Conservation (phyloP, 2,113 vertebrate genomes). For the Orthonyx spaldingii region DNA sequence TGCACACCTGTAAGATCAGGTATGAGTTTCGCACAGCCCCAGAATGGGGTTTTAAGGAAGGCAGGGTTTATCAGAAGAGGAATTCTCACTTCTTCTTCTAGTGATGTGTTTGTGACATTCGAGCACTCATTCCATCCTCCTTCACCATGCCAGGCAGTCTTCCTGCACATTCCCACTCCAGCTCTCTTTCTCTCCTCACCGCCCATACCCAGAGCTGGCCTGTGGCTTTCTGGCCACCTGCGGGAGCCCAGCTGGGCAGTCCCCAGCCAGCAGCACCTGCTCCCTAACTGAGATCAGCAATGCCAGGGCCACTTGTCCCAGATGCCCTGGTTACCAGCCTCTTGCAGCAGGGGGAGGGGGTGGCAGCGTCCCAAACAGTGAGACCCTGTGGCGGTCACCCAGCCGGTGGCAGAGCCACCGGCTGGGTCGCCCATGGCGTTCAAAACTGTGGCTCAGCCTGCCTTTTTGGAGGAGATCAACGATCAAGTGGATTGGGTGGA, state of each 20-base stretch:
- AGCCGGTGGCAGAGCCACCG: too few relatives aligned
- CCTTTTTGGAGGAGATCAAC: too few relatives aligned
- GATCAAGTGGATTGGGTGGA: too few relatives aligned
- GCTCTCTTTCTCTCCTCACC: not conserved
- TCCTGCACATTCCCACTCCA: not conserved
- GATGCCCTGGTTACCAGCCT: accelerated
- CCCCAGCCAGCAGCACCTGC: not conserved
- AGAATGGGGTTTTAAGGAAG: not conserved
- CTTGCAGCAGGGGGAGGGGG: not conserved
- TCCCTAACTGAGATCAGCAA: not conserved
- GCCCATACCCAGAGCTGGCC: not conserved
- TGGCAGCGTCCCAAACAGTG: accelerated
- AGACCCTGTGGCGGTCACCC: too few relatives aligned
- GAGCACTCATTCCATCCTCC: accelerated
- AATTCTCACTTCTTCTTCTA: not conserved
- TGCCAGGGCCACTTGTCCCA: not conserved
- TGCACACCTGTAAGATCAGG: not conserved
- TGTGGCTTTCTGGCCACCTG: not conserved
- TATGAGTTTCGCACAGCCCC: not conserved
- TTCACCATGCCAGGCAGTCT: not conserved
- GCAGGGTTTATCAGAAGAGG: not conserved
- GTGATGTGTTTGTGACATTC: accelerated
- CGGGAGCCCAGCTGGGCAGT: accelerated
- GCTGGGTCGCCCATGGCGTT: too few relatives aligned
- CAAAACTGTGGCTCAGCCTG: too few relatives aligned